phyloP scores from a whole-genome alignment of 35 echinoderm and acorn worm genomes.

The Strongylocentrotus purpuratus region DNA sequence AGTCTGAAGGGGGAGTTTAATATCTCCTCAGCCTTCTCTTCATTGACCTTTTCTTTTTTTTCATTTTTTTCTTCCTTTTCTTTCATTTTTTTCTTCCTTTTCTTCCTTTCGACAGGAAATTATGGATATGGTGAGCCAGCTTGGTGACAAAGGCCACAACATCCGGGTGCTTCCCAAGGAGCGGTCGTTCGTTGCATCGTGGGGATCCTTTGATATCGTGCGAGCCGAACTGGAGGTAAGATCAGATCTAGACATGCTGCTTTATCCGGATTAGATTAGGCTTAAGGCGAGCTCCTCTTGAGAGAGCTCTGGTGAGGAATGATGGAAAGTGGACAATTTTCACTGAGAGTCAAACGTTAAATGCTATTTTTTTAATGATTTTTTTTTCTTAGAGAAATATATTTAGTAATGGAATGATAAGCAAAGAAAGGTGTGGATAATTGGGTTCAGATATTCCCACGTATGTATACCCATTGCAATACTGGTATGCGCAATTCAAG shows the following conservation, averaged over 20 bases:
- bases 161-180: conserved; percentile 87
- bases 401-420: too few species aligned
- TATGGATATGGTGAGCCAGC: background rate
- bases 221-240: conserved; percentile 92
- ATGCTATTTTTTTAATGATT: too few species aligned
- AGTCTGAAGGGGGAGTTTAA: too few species aligned
- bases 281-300: background rate
- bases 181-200: conserved; percentile 91
- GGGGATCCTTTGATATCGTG: conserved; percentile 95
- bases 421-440: too few species aligned
- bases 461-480: too few species aligned
- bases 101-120: conserved; percentile 11
- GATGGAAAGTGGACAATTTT: background rate
- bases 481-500: too few species aligned
- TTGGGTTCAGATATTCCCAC: too few species aligned
- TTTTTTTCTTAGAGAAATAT: too few species aligned
- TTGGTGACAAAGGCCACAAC: conserved; percentile 57
- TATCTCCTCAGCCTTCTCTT: background rate
- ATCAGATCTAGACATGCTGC: background rate
- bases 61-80: too few species aligned
- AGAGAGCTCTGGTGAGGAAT: background rate
- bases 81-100: too few species aligned
- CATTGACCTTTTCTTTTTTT: background rate
- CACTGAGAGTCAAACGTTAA: too few species aligned
- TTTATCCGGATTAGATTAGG: background rate